phyloP scores from a whole-genome alignment of 2,888 invertebrate species.

The Callimorpha dominula region DNA sequence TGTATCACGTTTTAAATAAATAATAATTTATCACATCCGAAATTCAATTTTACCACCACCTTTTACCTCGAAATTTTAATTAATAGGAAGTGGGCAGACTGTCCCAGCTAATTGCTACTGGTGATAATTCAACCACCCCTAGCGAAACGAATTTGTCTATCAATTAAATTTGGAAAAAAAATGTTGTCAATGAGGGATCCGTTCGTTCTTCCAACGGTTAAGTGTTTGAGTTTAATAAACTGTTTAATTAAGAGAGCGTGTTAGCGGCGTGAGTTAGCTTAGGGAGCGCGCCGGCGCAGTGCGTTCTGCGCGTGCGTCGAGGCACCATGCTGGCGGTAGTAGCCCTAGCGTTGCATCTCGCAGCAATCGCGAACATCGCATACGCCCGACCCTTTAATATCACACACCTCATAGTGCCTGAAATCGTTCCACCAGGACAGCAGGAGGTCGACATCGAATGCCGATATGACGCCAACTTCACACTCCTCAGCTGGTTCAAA shows the following conservation, averaged over 20 bases:
- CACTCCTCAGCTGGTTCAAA: conserved; percentile 80
- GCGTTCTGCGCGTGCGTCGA: conserved; percentile 70
- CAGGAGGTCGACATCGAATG: conserved; percentile 76
- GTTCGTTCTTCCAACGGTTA: conserved; percentile 71
- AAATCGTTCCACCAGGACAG: conserved; percentile 66
- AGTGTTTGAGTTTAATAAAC: conserved; percentile 85
- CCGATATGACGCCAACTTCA: conserved; percentile 80
- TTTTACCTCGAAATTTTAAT: conserved; percentile 26
- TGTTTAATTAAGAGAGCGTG: conserved; percentile 81
- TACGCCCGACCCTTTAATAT: conserved; percentile 71
- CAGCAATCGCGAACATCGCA: conserved; percentile 52
- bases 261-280: conserved; percentile 63
- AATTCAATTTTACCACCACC: neutral
- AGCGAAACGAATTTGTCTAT: conserved; percentile 77
- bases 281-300: conserved; percentile 65
- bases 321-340: conserved; percentile 73
- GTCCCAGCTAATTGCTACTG: conserved; percentile 46
- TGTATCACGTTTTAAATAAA: neutral
- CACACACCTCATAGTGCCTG: conserved; percentile 72
- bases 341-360: conserved; percentile 46
- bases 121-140: conserved; percentile 57
- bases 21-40: neutral
- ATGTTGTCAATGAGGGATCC: conserved; percentile 67
- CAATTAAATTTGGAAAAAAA: conserved; percentile 70
- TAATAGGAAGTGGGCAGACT: conserved; percentile 36